phyloP scores from a whole-genome alignment of 2,888 invertebrate genomes.

The Lomographa bimaculata region DNA sequence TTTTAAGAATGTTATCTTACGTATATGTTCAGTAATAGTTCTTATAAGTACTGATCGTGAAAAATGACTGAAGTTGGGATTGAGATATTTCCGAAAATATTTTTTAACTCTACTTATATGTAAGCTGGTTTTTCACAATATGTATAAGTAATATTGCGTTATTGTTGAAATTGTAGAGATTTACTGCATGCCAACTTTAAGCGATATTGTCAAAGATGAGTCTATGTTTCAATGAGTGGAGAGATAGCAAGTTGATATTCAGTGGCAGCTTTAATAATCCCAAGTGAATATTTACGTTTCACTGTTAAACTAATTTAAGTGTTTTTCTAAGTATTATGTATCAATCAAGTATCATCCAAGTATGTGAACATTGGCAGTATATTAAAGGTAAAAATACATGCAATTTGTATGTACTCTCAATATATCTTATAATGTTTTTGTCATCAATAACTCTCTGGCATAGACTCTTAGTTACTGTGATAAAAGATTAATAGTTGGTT shows the following conservation, averaged over 20 bases:
- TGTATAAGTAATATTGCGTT: constrained; percentile 6
- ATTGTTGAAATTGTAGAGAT: constrained; percentile 11
- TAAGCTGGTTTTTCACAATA: constrained; percentile 2
- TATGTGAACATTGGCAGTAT: no score
- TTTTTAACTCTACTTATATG: constrained; percentile 4
- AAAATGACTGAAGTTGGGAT: constrained; percentile 17
- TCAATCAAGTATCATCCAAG: no score
- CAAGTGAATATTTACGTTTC: no score
- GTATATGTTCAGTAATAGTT: not conserved
- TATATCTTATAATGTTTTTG: no score
- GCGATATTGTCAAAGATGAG: constrained; percentile 9
- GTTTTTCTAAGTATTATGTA: no score
- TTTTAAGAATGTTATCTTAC: no score
- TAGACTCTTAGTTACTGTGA: constrained; percentile 44
- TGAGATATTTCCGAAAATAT: constrained; percentile 20
- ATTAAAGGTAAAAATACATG: no score
- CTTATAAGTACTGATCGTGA: not conserved
- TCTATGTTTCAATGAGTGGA: constrained; percentile 8
- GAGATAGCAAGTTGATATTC: constrained; percentile 6
- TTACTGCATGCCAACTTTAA: constrained; percentile 17
- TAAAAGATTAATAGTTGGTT: constrained; percentile 43
- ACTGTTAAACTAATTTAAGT: no score
- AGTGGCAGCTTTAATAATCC: no score
- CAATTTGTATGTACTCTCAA: no score
- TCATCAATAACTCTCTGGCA: no score